These are phyloP conservation scores for Gobius niger DNA, from an alignment of 2,113 vertebrate genomes.

Conservation along the genomic window DNA sequence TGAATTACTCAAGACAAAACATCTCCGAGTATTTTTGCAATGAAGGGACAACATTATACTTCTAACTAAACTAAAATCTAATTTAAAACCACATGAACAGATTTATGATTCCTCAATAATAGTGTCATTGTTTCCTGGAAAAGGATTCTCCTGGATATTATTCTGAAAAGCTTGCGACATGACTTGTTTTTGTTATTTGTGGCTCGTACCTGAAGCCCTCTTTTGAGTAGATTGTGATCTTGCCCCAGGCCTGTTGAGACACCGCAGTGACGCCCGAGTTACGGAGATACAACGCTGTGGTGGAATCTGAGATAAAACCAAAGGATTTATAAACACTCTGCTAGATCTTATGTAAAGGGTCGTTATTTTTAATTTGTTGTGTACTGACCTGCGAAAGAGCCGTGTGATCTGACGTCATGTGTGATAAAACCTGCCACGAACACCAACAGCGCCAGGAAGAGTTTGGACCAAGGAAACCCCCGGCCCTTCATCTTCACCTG, in stretches of 20 bases:
- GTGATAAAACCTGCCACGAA: constrained; percentile 78
- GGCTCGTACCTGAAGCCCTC: constrained; percentile 81
- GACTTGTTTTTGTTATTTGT: background rate
- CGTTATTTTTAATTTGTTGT: background rate
- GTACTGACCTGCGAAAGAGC: constrained; percentile 82
- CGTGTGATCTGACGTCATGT: constrained; percentile 81
- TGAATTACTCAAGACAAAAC: no score
- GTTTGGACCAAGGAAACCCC: constrained; percentile 81
- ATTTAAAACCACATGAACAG: no score
- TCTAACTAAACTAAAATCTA: no score
- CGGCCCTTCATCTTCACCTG: constrained; percentile 81
- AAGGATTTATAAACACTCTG: background rate
- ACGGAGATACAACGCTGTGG: constrained; percentile 73
- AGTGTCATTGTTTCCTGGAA: no score
- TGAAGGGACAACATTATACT: no score
- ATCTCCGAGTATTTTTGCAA: no score
- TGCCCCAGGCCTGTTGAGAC: constrained; percentile 80
- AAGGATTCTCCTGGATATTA: background rate
- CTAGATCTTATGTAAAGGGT: background rate
- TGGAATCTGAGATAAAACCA: constrained; percentile 57
- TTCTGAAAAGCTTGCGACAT: background rate
- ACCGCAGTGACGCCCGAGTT: constrained; percentile 78
- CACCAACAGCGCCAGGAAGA: constrained; percentile 81
- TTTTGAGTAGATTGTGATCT: constrained; percentile 74
- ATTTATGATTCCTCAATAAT: no score